phyloP scores from a whole-genome alignment of 2,113 vertebrate genomes.

The Corythornis cristatus region DNA sequence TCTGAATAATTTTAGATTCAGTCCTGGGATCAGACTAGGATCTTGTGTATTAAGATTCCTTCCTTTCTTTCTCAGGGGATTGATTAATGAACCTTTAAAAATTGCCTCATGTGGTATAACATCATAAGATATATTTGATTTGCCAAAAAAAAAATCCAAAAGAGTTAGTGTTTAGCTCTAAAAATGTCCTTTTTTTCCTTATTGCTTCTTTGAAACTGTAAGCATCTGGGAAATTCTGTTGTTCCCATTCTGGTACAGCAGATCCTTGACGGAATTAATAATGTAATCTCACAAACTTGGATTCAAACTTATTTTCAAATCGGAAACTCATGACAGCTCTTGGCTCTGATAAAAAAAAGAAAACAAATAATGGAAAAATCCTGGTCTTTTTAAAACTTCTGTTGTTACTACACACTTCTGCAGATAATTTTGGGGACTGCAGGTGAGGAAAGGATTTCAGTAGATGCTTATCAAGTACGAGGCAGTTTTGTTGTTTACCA shows the following conservation, averaged over 20 bases:
- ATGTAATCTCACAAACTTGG: background rate
- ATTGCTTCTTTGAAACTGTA: background rate
- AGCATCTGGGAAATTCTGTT: background rate
- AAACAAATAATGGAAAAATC: background rate
- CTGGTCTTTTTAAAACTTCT: background rate
- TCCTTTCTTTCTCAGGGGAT: background rate
- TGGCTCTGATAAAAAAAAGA: background rate
- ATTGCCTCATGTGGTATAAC: background rate
- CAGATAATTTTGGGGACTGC: background rate
- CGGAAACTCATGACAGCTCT: background rate
- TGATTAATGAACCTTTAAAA: background rate
- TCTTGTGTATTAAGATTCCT: background rate
- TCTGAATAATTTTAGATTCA: background rate
- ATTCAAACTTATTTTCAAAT: background rate
- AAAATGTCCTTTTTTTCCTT: background rate
- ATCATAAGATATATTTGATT: background rate
- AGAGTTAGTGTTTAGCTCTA: background rate
- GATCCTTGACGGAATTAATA: background rate
- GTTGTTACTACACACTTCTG: background rate
- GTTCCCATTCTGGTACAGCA: background rate
- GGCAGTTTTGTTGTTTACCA: background rate
- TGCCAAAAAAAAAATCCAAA: background rate
- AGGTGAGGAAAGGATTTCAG: background rate
- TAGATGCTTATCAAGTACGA: rapidly evolving
- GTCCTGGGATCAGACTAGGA: background rate